Evolutionary conservation across 1,140 invertebrate species (phyloP).

Genomic region (Panulirus ornatus): DNA sequence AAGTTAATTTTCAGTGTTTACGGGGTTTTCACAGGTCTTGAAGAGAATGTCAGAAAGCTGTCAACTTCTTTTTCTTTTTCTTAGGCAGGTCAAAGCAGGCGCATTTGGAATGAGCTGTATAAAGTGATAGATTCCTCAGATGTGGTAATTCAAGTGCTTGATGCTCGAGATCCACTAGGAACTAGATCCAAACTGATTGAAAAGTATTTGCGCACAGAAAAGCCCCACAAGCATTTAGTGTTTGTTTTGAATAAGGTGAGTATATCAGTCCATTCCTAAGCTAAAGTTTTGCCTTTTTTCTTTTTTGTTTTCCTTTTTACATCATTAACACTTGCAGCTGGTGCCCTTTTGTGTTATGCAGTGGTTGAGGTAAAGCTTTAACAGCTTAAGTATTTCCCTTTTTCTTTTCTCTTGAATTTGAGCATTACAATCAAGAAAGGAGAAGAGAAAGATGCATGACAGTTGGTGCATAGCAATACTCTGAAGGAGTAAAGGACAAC

Average conservation of each 20-base stretch:
- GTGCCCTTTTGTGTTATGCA: too few species aligned
- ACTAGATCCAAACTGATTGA: constrained; percentile 96
- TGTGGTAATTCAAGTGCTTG: constrained; percentile 94
- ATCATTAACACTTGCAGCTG: too few species aligned
- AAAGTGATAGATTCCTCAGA: constrained; percentile 99
- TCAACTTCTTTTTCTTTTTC: constrained; percentile 67
- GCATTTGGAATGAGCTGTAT: constrained; percentile 99
- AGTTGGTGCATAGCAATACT: too few species aligned
- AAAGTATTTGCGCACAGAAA: constrained; percentile 92
- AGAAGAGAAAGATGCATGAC: too few species aligned
- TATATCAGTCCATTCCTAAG: not conserved
- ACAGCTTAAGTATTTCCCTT: too few species aligned
- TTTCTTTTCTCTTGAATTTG: too few species aligned
- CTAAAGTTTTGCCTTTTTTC: not conserved
- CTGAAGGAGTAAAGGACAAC: too few species aligned
- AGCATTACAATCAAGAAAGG: too few species aligned
- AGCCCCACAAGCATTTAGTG: constrained; percentile 95
- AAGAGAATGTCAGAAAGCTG: not conserved
- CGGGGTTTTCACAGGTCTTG: too few species aligned
- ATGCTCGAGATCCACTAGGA: constrained; percentile 96
- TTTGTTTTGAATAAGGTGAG: constrained; percentile 93
- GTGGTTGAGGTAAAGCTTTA: too few species aligned
- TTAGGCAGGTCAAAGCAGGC: constrained; percentile 93
- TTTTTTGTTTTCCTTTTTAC: not conserved
- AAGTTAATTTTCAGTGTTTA: too few species aligned